These are phyloP conservation scores for Leucania comma DNA, from an alignment of 2,888 invertebrate genomes.

Conservation along the genomic window DNA sequence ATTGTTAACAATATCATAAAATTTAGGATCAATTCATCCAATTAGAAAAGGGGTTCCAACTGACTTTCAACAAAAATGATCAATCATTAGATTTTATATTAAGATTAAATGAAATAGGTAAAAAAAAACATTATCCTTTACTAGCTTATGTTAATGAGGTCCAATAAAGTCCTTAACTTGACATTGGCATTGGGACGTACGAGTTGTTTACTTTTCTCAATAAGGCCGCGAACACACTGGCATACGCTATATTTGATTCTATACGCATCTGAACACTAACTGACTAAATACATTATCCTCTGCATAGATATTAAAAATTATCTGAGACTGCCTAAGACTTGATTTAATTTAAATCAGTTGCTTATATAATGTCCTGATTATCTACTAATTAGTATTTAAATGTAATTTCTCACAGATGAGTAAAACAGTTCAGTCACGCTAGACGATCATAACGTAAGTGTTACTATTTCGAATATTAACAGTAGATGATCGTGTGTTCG, in stretches of 20 bases:
- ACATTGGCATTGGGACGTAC: constrained; percentile 23
- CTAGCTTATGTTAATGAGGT: constrained; percentile 20
- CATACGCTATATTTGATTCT: background rate
- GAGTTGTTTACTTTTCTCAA: constrained; percentile 19
- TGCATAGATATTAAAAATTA: background rate
- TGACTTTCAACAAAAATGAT: background rate
- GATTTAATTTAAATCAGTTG: constrained; percentile 6
- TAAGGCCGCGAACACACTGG: constrained; percentile 21
- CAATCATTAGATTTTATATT: background rate
- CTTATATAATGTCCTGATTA: constrained; percentile 18
- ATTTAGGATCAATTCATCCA: too few relatives aligned
- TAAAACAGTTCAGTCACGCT: constrained; percentile 8
- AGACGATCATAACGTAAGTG: constrained; percentile 6
- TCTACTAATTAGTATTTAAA: constrained; percentile 11
- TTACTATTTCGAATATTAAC: constrained; percentile 37
- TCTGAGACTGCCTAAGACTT: background rate
- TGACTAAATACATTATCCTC: constrained; percentile 6
- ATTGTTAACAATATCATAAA: too few relatives aligned
- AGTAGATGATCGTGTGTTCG: constrained; percentile 45
- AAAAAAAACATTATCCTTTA: constrained; percentile 1
- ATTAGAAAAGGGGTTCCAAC: background rate
- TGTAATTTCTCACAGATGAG: background rate
- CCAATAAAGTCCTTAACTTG: constrained; percentile 41
- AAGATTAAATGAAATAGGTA: background rate
- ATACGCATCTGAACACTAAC: background rate